These are phyloP conservation scores for Nyctibius grandis DNA, from an alignment of 2,797 vertebrate genomes.

Conservation along the genomic window DNA sequence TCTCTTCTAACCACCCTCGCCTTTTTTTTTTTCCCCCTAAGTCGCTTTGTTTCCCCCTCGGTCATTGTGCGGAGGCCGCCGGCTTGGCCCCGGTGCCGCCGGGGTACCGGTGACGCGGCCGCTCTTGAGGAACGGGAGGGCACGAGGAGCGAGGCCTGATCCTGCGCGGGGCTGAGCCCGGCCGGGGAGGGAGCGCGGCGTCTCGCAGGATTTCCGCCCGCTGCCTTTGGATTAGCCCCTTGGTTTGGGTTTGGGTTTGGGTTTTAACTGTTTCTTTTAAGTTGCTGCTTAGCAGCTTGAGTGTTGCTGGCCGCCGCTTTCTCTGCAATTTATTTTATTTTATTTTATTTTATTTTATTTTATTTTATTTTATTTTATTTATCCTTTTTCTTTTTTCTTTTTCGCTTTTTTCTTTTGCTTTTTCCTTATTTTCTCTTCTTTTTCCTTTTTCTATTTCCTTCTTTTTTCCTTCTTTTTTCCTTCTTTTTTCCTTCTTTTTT, in stretches of 20 bases:
- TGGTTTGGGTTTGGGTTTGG: background rate
- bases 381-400: too few species aligned
- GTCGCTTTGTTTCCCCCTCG: background rate
- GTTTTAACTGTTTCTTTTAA: background rate
- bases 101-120: background rate
- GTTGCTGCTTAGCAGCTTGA: background rate
- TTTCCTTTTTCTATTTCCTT: too few species aligned
- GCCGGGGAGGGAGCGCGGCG: background rate
- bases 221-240: slow-evolving; percentile 23
- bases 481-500: too few species aligned
- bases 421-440: too few species aligned
- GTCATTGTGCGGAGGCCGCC: background rate
- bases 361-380: background rate
- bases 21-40: slow-evolving; percentile 34
- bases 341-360: background rate
- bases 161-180: background rate
- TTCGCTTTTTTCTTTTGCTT: fast-evolving
- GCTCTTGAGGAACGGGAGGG: slow-evolving; percentile 35
- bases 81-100: background rate
- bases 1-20: slow-evolving; percentile 24
- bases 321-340: background rate
- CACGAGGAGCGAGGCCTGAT: background rate
- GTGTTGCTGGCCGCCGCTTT: background rate
- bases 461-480: too few species aligned
- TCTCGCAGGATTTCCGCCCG: slow-evolving; percentile 3